phyloP scores from a whole-genome alignment of 2,888 invertebrate species.

The Mesoligia furuncula region DNA sequence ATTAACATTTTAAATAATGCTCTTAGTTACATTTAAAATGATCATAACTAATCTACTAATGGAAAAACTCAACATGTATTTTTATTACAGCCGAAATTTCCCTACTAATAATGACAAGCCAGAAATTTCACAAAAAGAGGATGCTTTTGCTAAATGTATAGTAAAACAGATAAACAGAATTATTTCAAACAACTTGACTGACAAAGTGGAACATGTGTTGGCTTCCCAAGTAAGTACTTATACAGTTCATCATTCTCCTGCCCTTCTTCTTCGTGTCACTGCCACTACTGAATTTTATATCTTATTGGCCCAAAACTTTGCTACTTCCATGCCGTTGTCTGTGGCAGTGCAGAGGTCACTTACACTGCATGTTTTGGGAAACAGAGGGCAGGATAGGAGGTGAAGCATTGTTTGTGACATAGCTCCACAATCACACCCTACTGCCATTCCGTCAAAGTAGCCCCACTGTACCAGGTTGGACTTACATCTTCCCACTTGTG shows the following conservation, averaged over 20 bases:
- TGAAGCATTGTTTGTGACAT: too few relatives aligned
- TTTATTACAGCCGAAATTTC: constrained; percentile 71
- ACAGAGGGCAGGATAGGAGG: too few relatives aligned
- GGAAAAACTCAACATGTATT: not conserved
- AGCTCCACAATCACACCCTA: too few relatives aligned
- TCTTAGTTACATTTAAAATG: not conserved
- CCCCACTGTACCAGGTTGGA: too few relatives aligned
- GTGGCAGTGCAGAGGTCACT: too few relatives aligned
- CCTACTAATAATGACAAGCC: constrained; percentile 65
- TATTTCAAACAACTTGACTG: constrained; percentile 90
- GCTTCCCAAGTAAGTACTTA: constrained; percentile 89
- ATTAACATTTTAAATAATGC: not conserved
- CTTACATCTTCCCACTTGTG: too few relatives aligned
- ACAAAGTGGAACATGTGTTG: constrained; percentile 91
- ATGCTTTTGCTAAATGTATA: constrained; percentile 88
- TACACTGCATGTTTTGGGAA: too few relatives aligned
- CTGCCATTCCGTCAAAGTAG: too few relatives aligned
- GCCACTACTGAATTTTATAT: too few relatives aligned
- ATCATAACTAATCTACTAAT: not conserved
- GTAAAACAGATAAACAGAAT: constrained; percentile 93
- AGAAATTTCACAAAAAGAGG: constrained; percentile 80
- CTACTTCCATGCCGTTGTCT: too few relatives aligned
- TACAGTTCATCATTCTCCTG: not conserved
- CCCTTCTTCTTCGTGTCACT: not conserved
- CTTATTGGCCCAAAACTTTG: too few relatives aligned